phyloP scores from a whole-genome alignment of 2,797 vertebrate species.

The Pangasius krempfi region DNA sequence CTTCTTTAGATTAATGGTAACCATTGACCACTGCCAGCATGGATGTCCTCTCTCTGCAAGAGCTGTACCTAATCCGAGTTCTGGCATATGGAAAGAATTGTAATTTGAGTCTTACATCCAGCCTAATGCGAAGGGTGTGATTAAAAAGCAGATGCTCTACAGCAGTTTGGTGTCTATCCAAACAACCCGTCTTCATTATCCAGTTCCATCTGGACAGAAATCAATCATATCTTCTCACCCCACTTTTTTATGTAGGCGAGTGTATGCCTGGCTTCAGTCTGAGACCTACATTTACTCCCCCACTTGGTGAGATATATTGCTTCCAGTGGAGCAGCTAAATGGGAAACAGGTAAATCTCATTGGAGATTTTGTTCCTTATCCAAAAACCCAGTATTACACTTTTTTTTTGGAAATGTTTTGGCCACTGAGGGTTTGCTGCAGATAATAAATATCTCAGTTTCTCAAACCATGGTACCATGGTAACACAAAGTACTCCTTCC shows the following conservation, averaged over 20 bases:
- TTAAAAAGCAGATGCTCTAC: constrained; percentile 61
- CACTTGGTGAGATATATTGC: constrained; percentile 36
- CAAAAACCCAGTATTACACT: not conserved
- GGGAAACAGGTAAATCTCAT: constrained; percentile 37
- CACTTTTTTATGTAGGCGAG: constrained; percentile 34
- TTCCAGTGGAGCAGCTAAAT: constrained; percentile 33
- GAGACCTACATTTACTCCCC: constrained; percentile 33
- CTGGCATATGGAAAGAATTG: constrained; percentile 34
- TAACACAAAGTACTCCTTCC: constrained; percentile 8
- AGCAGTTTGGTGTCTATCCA: constrained; percentile 54
- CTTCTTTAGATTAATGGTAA: not conserved
- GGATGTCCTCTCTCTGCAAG: constrained; percentile 26
- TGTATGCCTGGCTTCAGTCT: constrained; percentile 36
- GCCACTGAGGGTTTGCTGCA: not conserved
- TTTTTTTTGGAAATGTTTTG: constrained; percentile 1
- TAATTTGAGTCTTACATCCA: constrained; percentile 47
- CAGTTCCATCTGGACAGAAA: constrained; percentile 57
- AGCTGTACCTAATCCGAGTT: constrained; percentile 38
- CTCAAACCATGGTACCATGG: not conserved
- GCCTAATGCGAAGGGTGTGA: constrained; percentile 45
- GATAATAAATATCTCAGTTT: not conserved
- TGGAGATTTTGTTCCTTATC: not conserved
- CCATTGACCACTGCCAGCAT: constrained; percentile 23
- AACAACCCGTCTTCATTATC: constrained; percentile 55
- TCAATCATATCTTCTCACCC: constrained; percentile 45